phyloP scores from a whole-genome alignment of 2,113 vertebrate genomes.

The Corythornis madagascariensis region DNA sequence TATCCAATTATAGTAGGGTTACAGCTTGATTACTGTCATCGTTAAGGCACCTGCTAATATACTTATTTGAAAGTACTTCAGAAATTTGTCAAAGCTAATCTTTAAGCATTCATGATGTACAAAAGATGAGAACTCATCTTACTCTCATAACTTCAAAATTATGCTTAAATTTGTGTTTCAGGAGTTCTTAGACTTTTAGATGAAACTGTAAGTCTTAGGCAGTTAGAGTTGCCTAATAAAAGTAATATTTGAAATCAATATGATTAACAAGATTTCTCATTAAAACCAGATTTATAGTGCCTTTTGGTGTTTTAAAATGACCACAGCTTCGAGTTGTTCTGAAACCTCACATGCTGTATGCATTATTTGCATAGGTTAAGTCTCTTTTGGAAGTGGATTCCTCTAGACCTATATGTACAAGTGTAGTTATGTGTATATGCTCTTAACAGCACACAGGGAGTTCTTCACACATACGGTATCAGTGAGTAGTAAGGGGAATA shows the following conservation, averaged over 20 bases:
- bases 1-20: neutral
- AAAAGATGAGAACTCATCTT: slow-evolving; percentile 4
- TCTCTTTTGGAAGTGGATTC: slow-evolving; percentile 36
- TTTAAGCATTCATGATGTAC: slow-evolving; percentile 1
- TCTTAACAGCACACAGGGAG: neutral
- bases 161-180: neutral
- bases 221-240: slow-evolving; percentile 24
- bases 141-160: neutral
- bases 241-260: neutral
- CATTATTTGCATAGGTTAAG: slow-evolving; percentile 28
- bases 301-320: slow-evolving; percentile 57
- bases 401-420: neutral
- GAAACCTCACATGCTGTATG: slow-evolving; percentile 1
- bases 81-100: slow-evolving; percentile 9
- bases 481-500: slow-evolving; percentile 15
- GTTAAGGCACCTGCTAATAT: neutral
- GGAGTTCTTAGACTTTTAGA: neutral
- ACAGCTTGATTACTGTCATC: slow-evolving; percentile 9
- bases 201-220: neutral
- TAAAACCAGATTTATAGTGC: slow-evolving; percentile 39
- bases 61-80: neutral
- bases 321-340: slow-evolving; percentile 39
- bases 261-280: slow-evolving; percentile 6
- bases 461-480: neutral
- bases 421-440: neutral